Base-by-base conservation (phyloP, 2,888 invertebrate genomes). In the Apomyelois bistriatella region DNA sequence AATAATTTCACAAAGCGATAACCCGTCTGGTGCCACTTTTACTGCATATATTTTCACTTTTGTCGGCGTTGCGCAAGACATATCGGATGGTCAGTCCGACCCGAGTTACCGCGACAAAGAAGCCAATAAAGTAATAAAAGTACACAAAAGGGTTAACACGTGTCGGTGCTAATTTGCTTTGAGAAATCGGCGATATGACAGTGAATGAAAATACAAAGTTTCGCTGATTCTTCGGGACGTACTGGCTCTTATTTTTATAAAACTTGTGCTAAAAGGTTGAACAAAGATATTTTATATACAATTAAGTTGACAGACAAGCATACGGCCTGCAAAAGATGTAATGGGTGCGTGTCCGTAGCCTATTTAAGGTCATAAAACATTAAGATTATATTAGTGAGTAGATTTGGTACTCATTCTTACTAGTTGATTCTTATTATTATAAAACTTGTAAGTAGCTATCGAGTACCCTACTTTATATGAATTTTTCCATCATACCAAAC, bases 41-140 rank as follows among this genome's bases (percentile, higher is more conserved):
- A 85, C 82, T 79, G 74, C 68, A 32, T 28, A 61, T 57, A 78
- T 75, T 87, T 85, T 88, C 87, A 88, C 89, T 87, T 89, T 89
- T 88, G 86, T 86, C 83, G 75, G 76, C 76, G 42, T 85, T 85
- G 80, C 80, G 84, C 80, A 85, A 84, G 70, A 56, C 54, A 61
- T 59, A 56, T 58, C 54, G 59, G 43, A 28, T 28, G 42, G 64
- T 57, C 59, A 48, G 53, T 52, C 53, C 52, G 55, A 38, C 58
- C 58, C 63, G 60, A 63, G 63, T 66, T 68, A 70, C 70, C 28
- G 42, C 42, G 42, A 43, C 42, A 43, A 73, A 76, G 72, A 63
- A 60, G 56, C 58, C 70, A 68, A 70, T 83, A 84, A 85, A 86
- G 63, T 68, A 58, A 82, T 82, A 85, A 83, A 86, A 68, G 52